Percentiles rank a stretch among this genome's conserved stretches.
phyloP scores from a whole-genome alignment of 1,140 invertebrate genomes.

The Chironomus striatipennis region DNA sequence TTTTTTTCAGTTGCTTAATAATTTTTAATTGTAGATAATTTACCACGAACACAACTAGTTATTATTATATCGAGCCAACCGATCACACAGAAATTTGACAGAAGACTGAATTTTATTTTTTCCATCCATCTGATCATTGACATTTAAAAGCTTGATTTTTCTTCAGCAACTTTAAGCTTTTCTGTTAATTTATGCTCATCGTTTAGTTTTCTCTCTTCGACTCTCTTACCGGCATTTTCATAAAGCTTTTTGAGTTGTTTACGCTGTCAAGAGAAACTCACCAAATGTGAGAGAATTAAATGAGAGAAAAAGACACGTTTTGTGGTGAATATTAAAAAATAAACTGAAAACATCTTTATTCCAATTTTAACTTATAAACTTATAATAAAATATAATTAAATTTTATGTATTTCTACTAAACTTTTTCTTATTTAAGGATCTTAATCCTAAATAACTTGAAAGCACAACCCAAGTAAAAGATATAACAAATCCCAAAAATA shows the following conservation, averaged over 20 bases:
- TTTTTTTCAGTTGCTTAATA: too few species aligned
- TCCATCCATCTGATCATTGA: background rate
- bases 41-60: too few species aligned
- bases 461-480: background rate
- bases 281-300: background rate
- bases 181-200: background rate
- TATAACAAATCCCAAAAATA: background rate
- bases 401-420: slow-evolving; percentile 7
- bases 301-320: too few species aligned
- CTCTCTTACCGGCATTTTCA: background rate
- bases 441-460: background rate
- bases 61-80: background rate
- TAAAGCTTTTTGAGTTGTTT: too few species aligned
- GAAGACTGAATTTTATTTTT: background rate
- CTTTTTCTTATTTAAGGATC: background rate
- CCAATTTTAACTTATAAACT: too few species aligned
- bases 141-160: background rate
- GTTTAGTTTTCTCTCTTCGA: background rate
- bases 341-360: too few species aligned
- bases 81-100: background rate
- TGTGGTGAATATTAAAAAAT: too few species aligned
- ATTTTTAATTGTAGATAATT: too few species aligned
- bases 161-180: background rate
- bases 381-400: too few species aligned
- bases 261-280: background rate